Base-by-base conservation (phyloP, 2,888 invertebrate genomes). In the Labia minor region DNA sequence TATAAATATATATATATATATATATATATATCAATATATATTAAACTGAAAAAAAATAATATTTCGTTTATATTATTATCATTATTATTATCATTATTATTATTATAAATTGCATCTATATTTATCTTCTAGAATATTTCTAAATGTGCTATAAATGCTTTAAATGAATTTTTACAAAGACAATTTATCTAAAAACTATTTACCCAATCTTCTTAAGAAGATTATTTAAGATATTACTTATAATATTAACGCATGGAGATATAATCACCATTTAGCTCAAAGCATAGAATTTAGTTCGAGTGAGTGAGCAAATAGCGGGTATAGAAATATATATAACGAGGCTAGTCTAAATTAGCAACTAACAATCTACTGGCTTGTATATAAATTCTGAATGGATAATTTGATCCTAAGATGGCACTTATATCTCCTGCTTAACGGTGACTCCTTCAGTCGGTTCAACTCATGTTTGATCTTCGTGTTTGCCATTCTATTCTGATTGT, bases 91-190 rank as follows among this genome's bases (percentile, higher is more conserved):
- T 49, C 49, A 8, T 8, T 33, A 8, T 49, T 49, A n/a, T 49
- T 49, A 49, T 49, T 49, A 49, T 49, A 16, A 49, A 49, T 49
- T 49, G 49, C 49, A 49, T 49, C 49, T 49, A 49, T 33, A 8
- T 49, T 49, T 49, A 49, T 49, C 49, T 49, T 49, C 49, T 49
- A 49, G 49, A 49, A 49, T 49, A 49, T 49, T 49, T 49, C 49
- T 49, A n/a, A 49, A 49, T 49, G 49, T 49, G 49, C 49, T 49
- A 49, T 49, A n/a, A 49, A 49, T 49, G 49, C 49, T 49, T 49
- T 49, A 49, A 49, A 49, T 49, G 14, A 49, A 49, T 49, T 49
- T 49, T 49, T 49, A 49, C 49, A 49, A 49, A 49, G 49, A 49
- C 49, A 49, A 49, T 49, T 49, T 49, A 16, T 8, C 49, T 49